Conservation (phyloP, 2,113 vertebrate species). For the Cynocephalus volans region DNA sequence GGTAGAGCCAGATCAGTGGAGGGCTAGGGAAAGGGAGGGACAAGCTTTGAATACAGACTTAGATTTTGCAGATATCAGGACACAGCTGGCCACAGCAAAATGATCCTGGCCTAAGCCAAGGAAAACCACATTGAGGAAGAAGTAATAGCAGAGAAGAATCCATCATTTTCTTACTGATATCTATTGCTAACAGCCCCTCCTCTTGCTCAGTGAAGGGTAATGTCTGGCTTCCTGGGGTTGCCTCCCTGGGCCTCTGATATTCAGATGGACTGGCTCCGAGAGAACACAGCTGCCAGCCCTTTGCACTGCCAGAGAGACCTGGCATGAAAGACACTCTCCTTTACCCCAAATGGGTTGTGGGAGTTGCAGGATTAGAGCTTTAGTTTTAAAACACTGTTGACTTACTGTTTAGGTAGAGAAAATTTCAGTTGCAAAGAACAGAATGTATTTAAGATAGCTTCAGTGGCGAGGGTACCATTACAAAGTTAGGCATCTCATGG, state of each 20-base stretch:
- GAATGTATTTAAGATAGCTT: neutral
- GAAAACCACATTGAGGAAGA: too few species aligned
- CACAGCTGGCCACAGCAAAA: neutral
- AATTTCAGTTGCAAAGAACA: neutral
- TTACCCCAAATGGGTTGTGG: neutral
- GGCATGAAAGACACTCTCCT: neutral
- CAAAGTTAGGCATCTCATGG: neutral
- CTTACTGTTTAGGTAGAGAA: neutral
- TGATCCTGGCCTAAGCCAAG: too few species aligned
- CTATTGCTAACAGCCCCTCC: too few species aligned
- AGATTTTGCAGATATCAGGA: neutral
- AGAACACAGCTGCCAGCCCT: neutral
- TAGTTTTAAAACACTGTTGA: neutral
- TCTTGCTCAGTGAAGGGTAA: neutral
- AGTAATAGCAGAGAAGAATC: too few species aligned
- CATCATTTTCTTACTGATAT: too few species aligned
- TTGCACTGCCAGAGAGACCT: too few species aligned
- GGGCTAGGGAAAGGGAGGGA: rapidly evolving
- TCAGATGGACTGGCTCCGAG: neutral
- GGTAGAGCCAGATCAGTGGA: rapidly evolving
- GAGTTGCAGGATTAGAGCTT: neutral
- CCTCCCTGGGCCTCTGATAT: neutral
- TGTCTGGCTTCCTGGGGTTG: too few species aligned
- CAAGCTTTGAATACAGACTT: neutral
- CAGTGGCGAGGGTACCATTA: too few species aligned